phyloP scores from a whole-genome alignment of 2,113 vertebrate genomes.

The Pelusios castaneus region DNA sequence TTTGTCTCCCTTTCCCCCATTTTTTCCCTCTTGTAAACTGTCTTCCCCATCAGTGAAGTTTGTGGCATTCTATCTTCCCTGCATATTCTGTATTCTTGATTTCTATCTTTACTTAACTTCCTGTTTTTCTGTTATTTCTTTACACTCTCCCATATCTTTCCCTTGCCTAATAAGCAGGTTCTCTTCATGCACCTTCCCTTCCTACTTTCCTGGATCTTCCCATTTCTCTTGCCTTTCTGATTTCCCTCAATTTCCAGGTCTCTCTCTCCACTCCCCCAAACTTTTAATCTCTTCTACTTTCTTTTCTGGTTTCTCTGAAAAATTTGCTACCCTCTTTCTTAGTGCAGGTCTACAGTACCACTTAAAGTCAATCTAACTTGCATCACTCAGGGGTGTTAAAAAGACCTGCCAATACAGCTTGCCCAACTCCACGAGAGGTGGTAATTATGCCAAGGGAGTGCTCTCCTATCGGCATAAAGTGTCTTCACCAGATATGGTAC shows the following conservation, averaged over 20 bases:
- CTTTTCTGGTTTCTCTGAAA: neutral
- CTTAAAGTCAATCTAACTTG: too few relatives aligned
- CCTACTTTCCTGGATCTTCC: neutral
- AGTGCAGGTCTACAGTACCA: too few relatives aligned
- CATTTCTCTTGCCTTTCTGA: slow-evolving; percentile 7
- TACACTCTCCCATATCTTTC: neutral
- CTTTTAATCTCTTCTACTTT: neutral
- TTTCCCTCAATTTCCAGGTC: neutral
- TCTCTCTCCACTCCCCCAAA: neutral
- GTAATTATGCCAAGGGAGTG: too few relatives aligned
- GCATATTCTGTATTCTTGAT: neutral
- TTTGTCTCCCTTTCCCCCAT: neutral
- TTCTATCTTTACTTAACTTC: slow-evolving; percentile 32
- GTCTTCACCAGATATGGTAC: too few relatives aligned
- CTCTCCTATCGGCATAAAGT: too few relatives aligned
- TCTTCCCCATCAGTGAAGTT: neutral
- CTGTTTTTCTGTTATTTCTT: slow-evolving; percentile 13
- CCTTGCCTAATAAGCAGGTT: slow-evolving; percentile 6
- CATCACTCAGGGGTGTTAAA: too few relatives aligned
- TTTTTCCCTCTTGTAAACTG: neutral
- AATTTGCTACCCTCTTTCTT: neutral
- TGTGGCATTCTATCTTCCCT: neutral
- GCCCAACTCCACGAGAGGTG: too few relatives aligned
- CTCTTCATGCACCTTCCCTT: neutral
- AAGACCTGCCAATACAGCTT: too few relatives aligned